A percentile compares a stretch with the other conserved stretches of the same genome.
Conservation (phyloP, 92 coral and sea anemone genomes). For the Palythoa grandiflora region DNA sequence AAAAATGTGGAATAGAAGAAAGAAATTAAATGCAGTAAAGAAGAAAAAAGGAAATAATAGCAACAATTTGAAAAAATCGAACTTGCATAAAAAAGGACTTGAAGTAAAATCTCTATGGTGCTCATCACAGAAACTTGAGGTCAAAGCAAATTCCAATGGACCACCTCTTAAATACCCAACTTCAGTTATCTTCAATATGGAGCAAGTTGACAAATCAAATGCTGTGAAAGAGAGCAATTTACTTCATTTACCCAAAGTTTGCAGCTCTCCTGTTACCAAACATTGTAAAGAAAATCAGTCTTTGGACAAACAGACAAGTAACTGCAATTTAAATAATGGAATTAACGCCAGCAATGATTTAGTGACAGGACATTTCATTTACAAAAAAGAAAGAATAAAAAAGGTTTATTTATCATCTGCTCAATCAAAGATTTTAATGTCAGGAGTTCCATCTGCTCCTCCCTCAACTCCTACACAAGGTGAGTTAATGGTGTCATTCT, state of each 20-base stretch:
- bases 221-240: constrained; percentile 56
- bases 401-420: constrained; percentile 88
- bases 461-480: constrained; percentile 91
- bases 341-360: background rate
- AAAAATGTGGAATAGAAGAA: background rate
- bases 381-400: constrained; percentile 64
- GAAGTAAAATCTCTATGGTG: background rate
- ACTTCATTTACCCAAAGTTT: constrained; percentile 73
- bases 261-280: constrained; percentile 11
- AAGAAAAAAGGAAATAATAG: constrained; percentile 2
- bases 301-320: constrained; percentile 40
- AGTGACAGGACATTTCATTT: background rate
- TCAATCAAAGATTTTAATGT: constrained; percentile 78
- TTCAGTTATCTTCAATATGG: constrained; percentile 54
- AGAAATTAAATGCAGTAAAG: constrained; percentile 19
- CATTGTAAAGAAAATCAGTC: constrained; percentile 7
- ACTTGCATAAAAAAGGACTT: constrained; percentile 18
- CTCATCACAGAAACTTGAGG: constrained; percentile 8
- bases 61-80: constrained; percentile 9
- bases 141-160: background rate
- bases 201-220: constrained; percentile 64
- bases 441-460: constrained; percentile 94
- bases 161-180: constrained; percentile 11
- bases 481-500: background rate
- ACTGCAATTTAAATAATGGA: constrained; percentile 12